phyloP scores from a whole-genome alignment of 2,113 vertebrate species.

The Psilopogon haemacephalus region DNA sequence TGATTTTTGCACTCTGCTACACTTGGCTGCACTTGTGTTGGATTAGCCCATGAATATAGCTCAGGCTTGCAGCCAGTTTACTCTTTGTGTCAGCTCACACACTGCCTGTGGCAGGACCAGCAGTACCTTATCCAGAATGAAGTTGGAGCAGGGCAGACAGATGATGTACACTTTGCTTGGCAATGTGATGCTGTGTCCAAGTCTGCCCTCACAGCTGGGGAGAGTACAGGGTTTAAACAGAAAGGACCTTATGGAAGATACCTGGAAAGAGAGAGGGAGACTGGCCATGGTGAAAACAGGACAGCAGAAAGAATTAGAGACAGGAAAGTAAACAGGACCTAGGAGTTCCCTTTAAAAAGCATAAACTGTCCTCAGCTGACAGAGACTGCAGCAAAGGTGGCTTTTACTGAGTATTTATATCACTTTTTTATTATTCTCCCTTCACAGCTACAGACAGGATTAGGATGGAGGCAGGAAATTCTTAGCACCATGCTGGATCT shows the following conservation, averaged over 20 bases:
- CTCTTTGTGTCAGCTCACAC: not conserved
- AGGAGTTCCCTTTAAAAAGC: not conserved
- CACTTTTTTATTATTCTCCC: not conserved
- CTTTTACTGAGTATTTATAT: not conserved
- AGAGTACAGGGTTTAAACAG: not conserved
- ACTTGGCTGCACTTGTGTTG: not conserved
- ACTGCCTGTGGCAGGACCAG: not conserved
- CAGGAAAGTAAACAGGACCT: not conserved
- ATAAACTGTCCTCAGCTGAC: not conserved
- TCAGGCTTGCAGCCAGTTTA: not conserved
- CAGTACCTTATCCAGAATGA: not conserved
- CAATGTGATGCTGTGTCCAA: not conserved
- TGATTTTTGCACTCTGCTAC: not conserved
- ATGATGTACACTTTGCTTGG: not conserved
- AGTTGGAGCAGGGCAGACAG: not conserved
- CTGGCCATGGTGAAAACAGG: not conserved
- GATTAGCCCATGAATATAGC: not conserved
- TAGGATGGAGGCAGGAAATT: not conserved
- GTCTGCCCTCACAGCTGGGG: not conserved
- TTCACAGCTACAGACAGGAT: not conserved
- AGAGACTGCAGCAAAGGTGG: not conserved
- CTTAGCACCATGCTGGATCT: not conserved
- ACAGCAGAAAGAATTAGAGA: not conserved
- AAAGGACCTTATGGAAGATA: not conserved
- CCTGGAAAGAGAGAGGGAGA: not conserved